A percentile compares a stretch with the other conserved stretches of the same genome.
Conservation (phyloP, 2,113 vertebrate species). For the Malurus elegans region DNA sequence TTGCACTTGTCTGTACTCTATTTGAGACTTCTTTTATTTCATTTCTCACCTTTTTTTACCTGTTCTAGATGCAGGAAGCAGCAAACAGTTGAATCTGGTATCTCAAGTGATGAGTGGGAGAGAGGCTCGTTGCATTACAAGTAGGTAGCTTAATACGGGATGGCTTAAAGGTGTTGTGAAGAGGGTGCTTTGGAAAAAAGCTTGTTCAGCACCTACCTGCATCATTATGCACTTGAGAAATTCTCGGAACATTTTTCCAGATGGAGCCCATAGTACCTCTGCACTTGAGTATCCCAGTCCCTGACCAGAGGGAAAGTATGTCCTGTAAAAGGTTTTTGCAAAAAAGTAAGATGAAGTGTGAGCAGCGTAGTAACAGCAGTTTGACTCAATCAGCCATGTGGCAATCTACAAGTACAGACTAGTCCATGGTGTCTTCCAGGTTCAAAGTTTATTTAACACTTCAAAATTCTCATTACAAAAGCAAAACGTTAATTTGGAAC, state of each 20-base stretch:
- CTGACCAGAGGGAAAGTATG: neutral
- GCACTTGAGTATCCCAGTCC: neutral
- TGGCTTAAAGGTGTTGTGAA: neutral
- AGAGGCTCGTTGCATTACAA: neutral
- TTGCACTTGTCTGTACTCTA: neutral
- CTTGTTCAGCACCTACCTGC: neutral
- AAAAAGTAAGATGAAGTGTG: neutral
- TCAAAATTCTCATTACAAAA: slow-evolving; percentile 16
- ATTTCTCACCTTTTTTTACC: neutral
- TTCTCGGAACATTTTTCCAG: neutral
- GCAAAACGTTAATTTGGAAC: neutral
- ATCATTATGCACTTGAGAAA: rapidly evolving
- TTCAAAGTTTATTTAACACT: slow-evolving; percentile 51
- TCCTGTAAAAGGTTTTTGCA: neutral
- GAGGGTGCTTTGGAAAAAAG: neutral
- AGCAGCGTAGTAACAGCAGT: neutral
- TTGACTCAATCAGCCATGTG: neutral
- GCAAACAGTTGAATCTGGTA: neutral
- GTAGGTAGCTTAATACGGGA: neutral
- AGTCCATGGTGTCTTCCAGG: neutral
- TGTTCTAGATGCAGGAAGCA: neutral
- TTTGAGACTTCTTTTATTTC: neutral
- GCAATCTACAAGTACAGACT: neutral
- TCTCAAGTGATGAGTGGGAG: neutral
- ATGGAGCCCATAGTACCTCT: neutral